Base-by-base conservation (phyloP, 2,888 invertebrate species). In the Hololepta plana region DNA sequence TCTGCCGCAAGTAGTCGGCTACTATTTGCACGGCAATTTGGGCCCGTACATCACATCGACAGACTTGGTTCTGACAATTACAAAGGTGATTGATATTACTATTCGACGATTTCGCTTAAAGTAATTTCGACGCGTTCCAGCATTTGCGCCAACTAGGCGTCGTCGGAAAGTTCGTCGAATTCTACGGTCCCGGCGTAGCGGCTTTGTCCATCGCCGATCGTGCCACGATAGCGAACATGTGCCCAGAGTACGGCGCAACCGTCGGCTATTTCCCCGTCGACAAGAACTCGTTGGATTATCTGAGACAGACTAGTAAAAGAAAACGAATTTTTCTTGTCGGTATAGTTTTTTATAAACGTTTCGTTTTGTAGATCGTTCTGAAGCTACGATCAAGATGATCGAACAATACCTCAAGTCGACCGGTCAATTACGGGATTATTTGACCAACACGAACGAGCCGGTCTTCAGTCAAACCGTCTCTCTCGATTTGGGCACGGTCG, bases 151-250 rank as follows among this genome's bases (percentile, higher is more conserved):
- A 87, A 40, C 51, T 93, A 24, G 96, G 96, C 19, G 96, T 96
- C 4, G 96, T 96, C 27, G 93, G 93, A 3, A 95, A 96, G 48
- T 96, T 98, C 59, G 96, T 98, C 4, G 96, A 98, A 59, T 98
- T 98, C 60, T 98, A 81, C 55, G 96, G 96, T 0, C 77, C 88
- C 0, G 96, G 96, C 3, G 88, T 95, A 3, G 55, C 71, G 0
- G 76, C 80, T 29, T 57, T 98, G 3, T 88, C 88, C 28, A 88
- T 98, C 33, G 95, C 96, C 1, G 96, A 98, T 59, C 62, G 96
- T 22, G 93, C 96, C 1, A 98, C 96, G 0, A 88, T 98, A 28
- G 84, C 91, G 37, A 98, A 98, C 60, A 96, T 98, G 96, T 93
- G 91, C 46, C 96, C 96, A 0, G 88, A 90, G 54, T 96, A 95